Base-by-base conservation (phyloP, 2,888 invertebrate species). In the Caenorhabditis auriculariae region DNA sequence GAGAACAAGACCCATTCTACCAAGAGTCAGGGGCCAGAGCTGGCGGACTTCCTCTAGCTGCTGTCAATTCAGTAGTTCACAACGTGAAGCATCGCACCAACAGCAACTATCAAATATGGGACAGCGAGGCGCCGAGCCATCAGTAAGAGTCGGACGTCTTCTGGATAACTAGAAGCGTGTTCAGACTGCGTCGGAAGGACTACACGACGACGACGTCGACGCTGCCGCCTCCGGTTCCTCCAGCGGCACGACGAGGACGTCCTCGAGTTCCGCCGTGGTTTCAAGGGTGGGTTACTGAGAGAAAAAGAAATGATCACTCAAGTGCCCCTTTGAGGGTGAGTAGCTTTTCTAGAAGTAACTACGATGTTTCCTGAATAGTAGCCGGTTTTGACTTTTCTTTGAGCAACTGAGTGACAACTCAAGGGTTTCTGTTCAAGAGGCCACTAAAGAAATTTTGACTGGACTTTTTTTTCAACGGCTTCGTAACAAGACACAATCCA, bases 51-150 rank as follows among this genome's bases (percentile, higher is more conserved):
- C 55, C 60, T 19, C 35, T 60, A 19, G 60, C 60, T 9, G 41
- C 60, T 5, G 60, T 55, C n/a, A 60, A 55, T 52, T 60, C 60
- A 19, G 54, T 60, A 2, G 55, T 60, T 15, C 60, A 60, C 28
- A 60, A 60, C 19, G 52, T 60, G 19, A 60, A 60, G 24, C 54
- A 60, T 38, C 50, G 42, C 12, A 46, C 50, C 23, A 51, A 60
- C 28, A 47, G 51, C 35, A 32, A 45, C 12, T 57, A 51, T 37
- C 46, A 41, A 7, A 26, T 51, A 27, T 57, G 57, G 57, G 39
- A 51, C 42, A n/a, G n/a, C n/a, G 51, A 57, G 12, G 28, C 52
- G 5, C 57, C 57, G 15, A 51, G 51, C 32, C n/a, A n/a, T n/a
- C n/a, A n/a, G n/a, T n/a, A n/a, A n/a, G n/a, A n/a, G n/a, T n/a